Evolutionary conservation across 2,797 vertebrate genomes (phyloP).

Genomic region (Cyprinodon diabolis): DNA sequence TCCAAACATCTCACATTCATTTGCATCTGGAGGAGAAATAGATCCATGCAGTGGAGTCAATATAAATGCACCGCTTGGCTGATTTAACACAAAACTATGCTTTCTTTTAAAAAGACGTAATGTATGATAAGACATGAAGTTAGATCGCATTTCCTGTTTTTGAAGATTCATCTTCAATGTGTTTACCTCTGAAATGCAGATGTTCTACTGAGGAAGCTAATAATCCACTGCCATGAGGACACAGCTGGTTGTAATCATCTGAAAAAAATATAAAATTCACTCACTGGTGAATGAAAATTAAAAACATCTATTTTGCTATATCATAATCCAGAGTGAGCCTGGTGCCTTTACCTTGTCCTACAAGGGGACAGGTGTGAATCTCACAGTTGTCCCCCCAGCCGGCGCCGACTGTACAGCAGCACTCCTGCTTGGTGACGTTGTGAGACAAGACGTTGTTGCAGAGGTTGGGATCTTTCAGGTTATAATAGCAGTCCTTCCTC

Average conservation of each 20-base stretch:
- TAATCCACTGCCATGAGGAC: slow-evolving; percentile 79
- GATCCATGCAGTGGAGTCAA: slow-evolving; percentile 20
- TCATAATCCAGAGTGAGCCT: background rate
- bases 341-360: slow-evolving; percentile 67
- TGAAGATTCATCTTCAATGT: slow-evolving; percentile 14
- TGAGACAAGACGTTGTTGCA: slow-evolving; percentile 81
- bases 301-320: background rate
- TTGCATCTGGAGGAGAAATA: slow-evolving; percentile 71
- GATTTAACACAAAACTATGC: background rate
- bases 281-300: slow-evolving; percentile 5
- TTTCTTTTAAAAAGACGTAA: no score
- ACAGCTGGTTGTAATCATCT: slow-evolving; percentile 81
- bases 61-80: background rate
- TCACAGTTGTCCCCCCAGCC: slow-evolving; percentile 85
- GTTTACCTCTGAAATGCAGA: slow-evolving; percentile 71
- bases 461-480: slow-evolving; percentile 76
- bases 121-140: slow-evolving; percentile 11
- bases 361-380: slow-evolving; percentile 78
- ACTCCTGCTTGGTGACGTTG: slow-evolving; percentile 81
- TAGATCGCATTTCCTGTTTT: slow-evolving; percentile 15
- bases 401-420: slow-evolving; percentile 81
- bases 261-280: slow-evolving; percentile 34
- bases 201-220: slow-evolving; percentile 62
- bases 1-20: slow-evolving; percentile 85
- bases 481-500: slow-evolving; percentile 82